phyloP scores from a whole-genome alignment of 35 echinoderm and acorn worm genomes.

The Stichopus chloronotus region DNA sequence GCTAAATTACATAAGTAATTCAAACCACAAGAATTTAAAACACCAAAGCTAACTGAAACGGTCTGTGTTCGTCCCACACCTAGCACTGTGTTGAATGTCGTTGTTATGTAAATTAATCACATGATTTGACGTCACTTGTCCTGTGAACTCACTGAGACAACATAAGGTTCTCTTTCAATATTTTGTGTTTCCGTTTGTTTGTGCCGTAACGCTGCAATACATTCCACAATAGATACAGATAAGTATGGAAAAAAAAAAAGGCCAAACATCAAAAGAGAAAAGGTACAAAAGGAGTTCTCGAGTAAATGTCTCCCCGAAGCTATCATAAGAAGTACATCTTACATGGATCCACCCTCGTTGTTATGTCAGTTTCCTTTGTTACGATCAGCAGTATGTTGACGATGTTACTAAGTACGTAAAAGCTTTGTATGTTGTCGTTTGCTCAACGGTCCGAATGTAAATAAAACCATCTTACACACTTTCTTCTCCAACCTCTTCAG shows the following conservation, averaged over 20 bases:
- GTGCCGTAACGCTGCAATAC: constrained; percentile 2
- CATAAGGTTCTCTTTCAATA: neutral
- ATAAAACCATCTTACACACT: neutral
- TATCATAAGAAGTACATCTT: neutral
- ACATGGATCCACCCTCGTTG: neutral
- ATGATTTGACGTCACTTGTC: neutral
- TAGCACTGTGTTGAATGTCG: neutral
- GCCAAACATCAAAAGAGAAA: neutral
- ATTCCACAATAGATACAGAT: neutral
- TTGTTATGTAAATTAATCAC: neutral
- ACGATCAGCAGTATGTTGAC: neutral
- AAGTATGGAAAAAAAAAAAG: neutral
- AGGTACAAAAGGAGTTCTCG: neutral
- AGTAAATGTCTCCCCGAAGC: neutral
- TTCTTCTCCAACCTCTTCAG: neutral
- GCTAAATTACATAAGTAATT: neutral
- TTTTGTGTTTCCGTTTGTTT: neutral
- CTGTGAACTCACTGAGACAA: neutral
- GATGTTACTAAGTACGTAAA: constrained; percentile 13
- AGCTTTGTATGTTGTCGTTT: neutral
- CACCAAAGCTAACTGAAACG: neutral
- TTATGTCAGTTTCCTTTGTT: neutral
- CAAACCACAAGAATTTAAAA: neutral
- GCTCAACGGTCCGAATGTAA: neutral
- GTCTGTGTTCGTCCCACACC: neutral